Evolutionary conservation across 1,140 invertebrate genomes (phyloP), one percentile per base, ranked within the genome.

Genomic region (Trichoplusia ni): DNA sequence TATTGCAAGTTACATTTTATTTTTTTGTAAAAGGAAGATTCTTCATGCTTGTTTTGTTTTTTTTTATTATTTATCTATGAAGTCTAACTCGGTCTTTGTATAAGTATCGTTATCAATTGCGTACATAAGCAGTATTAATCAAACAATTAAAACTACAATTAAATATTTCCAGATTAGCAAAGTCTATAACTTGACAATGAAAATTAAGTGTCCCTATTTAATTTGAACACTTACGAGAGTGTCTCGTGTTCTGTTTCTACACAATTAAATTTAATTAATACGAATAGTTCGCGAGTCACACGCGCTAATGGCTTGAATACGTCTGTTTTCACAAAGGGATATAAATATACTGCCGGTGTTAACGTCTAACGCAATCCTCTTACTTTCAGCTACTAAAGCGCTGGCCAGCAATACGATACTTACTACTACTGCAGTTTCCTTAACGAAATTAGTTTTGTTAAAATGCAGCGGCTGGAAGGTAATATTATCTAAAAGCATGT

Each of bases 201-300:
- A 69, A 70, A 60, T 67, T 71, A 70, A 77, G 59, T 69, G 71
- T 67, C 51, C 70, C 53, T 64, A 75, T 73, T 82, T 79, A 75
- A 83, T 81, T 79, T 77, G 68, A 70, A 69, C 73, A 69, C 81
- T 81, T 77, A 83, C 74, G 74, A 82, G 77, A 79, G 78, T 73
- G 75, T 81, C 21, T 40, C 46, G 14, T 49, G 11, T 25, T 49
- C 25, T 25, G 51, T 27, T 84, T 84, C 81, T 81, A 81, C 79
- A 84, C 82, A 86, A 86, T 86, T 86, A 84, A 84, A 83, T 84
- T 83, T 84, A 86, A 86, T 84, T 86, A 86, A 84, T 84, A 82
- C 71, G 81, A 84, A 84, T 86, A 86, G 84, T 86, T 86, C 75
- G 77, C 82, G 78, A 81, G 79, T 79, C 79, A 75, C 69, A 66